Evolutionary conservation across 2,113 vertebrate genomes (phyloP).

Genomic region (Pseudorasbora parva): DNA sequence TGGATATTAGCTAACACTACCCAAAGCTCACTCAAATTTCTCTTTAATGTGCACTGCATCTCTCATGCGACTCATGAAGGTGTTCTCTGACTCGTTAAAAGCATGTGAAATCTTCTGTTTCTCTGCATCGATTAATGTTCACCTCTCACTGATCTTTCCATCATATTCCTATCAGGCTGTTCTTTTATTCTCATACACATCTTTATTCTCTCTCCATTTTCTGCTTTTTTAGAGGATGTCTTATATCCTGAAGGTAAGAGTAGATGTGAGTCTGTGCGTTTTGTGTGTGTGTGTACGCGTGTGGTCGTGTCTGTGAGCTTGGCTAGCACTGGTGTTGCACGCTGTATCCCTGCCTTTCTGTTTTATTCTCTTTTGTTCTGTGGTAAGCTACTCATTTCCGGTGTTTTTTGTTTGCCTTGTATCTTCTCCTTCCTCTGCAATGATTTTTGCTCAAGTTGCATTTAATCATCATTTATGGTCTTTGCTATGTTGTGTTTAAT

Average conservation of each 20-base stretch:
- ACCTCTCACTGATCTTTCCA: conserved; percentile 64
- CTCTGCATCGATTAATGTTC: conserved; percentile 22
- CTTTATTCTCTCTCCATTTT: conserved; percentile 86
- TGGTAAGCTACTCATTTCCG: conserved; percentile 66
- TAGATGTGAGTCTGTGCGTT: conserved; percentile 69
- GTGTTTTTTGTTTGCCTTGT: conserved; percentile 61
- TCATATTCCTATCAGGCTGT: conserved; percentile 60
- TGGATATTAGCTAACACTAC: neutral
- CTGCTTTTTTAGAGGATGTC: conserved; percentile 97
- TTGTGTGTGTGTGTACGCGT: neutral
- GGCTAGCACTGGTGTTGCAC: conserved; percentile 65
- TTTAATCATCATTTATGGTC: neutral
- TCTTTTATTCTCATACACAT: conserved; percentile 82
- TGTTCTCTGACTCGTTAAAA: conserved; percentile 1
- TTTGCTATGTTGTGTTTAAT: neutral
- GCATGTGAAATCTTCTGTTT: conserved; percentile 27
- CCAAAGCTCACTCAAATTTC: neutral
- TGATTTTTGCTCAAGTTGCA: conserved; percentile 31
- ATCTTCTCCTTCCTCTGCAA: conserved; percentile 28
- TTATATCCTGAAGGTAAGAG: conserved; percentile 99
- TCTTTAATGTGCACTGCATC: neutral
- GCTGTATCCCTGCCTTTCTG: conserved; percentile 55
- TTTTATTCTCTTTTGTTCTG: conserved; percentile 56
- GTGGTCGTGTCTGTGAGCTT: conserved; percentile 53
- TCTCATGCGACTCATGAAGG: neutral